phyloP scores from a whole-genome alignment of 2,113 vertebrate genomes.

The Petromus typicus region DNA sequence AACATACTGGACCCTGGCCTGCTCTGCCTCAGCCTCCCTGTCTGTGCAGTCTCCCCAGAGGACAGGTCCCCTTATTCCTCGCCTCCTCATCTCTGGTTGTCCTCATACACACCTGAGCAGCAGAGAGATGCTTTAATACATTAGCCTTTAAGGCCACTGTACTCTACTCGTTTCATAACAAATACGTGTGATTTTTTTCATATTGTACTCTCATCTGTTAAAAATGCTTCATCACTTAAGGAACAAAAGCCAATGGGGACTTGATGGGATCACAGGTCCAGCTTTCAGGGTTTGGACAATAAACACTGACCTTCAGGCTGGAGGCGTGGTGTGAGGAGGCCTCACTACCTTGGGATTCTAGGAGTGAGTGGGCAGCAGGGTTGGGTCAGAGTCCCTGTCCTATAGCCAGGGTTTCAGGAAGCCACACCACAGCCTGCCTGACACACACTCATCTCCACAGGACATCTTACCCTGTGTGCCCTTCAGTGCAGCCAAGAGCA shows the following conservation, averaged over 20 bases:
- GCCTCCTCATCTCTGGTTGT: neutral
- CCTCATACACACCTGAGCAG: neutral
- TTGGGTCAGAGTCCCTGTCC: neutral
- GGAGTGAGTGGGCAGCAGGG: neutral
- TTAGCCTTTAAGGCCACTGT: neutral
- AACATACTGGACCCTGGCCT: neutral
- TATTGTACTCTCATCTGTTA: neutral
- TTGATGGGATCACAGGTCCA: neutral
- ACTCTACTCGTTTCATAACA: neutral
- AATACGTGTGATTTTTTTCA: neutral
- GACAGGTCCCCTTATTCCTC: accelerated
- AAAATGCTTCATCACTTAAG: neutral
- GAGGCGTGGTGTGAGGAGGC: neutral
- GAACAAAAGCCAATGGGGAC: neutral
- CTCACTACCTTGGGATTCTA: neutral
- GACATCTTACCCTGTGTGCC: slow-evolving; percentile 91
- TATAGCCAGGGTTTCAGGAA: neutral
- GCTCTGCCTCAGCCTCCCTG: neutral
- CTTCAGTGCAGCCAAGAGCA: slow-evolving; percentile 91
- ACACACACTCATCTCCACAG: slow-evolving; percentile 80
- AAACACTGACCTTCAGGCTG: too few species aligned
- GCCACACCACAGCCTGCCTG: neutral
- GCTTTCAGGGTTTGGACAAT: neutral
- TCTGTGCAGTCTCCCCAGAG: neutral
- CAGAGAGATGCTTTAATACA: neutral